Evolutionary conservation across 2,113 vertebrate species (phyloP), one percentile per base, ranked within the genome.

Genomic region (Cromileptes altivelis): DNA sequence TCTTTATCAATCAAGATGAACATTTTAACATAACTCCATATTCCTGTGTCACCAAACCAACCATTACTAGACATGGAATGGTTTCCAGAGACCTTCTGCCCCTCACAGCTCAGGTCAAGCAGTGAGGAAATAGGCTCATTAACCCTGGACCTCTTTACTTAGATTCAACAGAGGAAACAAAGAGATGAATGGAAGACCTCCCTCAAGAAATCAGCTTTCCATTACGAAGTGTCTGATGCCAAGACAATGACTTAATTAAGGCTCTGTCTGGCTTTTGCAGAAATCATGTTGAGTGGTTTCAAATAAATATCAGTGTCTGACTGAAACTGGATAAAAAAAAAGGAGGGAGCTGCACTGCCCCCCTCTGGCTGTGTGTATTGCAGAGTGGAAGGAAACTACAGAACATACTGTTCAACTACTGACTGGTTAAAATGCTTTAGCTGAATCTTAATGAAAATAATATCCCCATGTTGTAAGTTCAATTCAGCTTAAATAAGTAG

Each of bases 331-430:
- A 1, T 27, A 12, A 17, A 9, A 19, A 19, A 42, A 1, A 33
- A 1, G 5, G 49, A 68, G 81, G 75, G 68, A 50, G 58, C 68
- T 73, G 30, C 57, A 82, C 90, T 88, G 89, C 89, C 89, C 85
- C 85, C 90, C 52, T 49, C 73, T 82, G 87, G 85, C 21, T 55
- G 49, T 18, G 12, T 52, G 1, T 4, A 6, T 12, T 21, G 25
- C 14, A 4, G 9, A 75, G n/a, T 25, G 27, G 10, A 23, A 21
- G 15, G 5, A 37, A 30, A 68, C 45, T 13, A n/a, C 42, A 49
- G 4, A 45, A 49, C 56, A 52, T 14, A 42, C 42, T 45, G 42
- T 50, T 19, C 11, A 18, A 14, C 18, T 18, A 33, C 40, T 58
- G 4, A 45, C 33, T 55, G 40, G 40, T 58, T 6, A 21, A 4